phyloP scores from a whole-genome alignment of 2,797 vertebrate species.

The Neopelma chrysocephalum region DNA sequence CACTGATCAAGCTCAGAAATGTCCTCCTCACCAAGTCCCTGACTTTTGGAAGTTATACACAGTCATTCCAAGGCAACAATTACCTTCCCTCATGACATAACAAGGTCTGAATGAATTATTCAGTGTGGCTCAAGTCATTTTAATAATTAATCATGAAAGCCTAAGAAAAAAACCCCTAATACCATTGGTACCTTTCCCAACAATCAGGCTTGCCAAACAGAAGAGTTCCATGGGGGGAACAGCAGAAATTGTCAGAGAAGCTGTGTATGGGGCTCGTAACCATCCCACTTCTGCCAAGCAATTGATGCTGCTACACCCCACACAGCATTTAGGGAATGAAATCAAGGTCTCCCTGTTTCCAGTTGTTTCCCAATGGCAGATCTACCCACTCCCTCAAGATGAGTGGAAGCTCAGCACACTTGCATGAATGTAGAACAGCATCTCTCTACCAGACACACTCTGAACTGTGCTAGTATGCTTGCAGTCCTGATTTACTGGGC shows the following conservation, averaged over 20 bases:
- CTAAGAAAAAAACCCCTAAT: not conserved
- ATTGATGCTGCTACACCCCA: not conserved
- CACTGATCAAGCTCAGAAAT: not conserved
- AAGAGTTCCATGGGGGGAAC: not conserved
- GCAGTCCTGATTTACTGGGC: not conserved
- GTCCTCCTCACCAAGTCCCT: not conserved
- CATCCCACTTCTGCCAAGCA: not conserved
- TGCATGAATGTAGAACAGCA: not conserved
- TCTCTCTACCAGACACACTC: not conserved
- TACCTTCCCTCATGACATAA: not conserved
- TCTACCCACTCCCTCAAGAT: not conserved
- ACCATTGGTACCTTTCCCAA: not conserved
- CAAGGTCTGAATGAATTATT: constrained; percentile 30
- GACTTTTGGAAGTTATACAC: not conserved
- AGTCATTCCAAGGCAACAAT: not conserved
- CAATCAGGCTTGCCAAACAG: not conserved
- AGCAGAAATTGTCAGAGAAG: not conserved
- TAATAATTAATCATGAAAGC: constrained; percentile 32
- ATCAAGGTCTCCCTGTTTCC: not conserved
- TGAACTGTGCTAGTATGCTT: not conserved
- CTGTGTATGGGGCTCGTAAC: not conserved
- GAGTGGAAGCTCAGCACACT: not conserved
- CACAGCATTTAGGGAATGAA: not conserved
- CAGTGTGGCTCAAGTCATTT: not conserved
- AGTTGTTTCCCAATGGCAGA: not conserved